phyloP scores from a whole-genome alignment of 1,140 invertebrate species.

The Nilaparvata lugens region DNA sequence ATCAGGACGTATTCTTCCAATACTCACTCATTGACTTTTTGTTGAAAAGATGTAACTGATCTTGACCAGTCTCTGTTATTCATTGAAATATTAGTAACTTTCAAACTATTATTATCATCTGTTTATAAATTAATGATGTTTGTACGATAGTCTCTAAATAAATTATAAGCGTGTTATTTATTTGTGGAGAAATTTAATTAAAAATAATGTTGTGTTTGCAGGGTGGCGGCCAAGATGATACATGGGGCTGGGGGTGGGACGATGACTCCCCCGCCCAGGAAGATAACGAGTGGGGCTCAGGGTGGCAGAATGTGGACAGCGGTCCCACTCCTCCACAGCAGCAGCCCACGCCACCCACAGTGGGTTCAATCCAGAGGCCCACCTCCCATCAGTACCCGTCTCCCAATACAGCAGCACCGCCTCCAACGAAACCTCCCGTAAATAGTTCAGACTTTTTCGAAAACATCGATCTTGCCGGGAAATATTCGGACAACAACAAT shows the following conservation, averaged over 20 bases:
- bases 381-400: not conserved
- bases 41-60: too few relatives aligned
- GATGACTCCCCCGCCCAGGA: conserved; percentile 10
- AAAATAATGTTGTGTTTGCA: too few relatives aligned
- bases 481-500: not conserved
- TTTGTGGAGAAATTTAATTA: too few relatives aligned
- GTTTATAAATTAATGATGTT: too few relatives aligned
- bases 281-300: conserved; percentile 8
- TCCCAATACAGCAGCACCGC: not conserved
- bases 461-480: conserved; percentile 15
- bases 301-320: not conserved
- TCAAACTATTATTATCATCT: too few relatives aligned
- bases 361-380: not conserved
- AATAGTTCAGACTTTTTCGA: conserved; percentile 14
- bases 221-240: conserved; percentile 7
- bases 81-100: too few relatives aligned
- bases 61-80: too few relatives aligned
- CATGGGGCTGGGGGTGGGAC: conserved; percentile 24
- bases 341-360: too few relatives aligned
- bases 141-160: too few relatives aligned
- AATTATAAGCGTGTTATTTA: too few relatives aligned
- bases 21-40: too few relatives aligned
- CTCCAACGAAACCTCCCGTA: conserved; percentile 2
- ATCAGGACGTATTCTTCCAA: too few relatives aligned
- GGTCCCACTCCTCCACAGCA: not conserved